Percentiles rank a stretch among this genome's conserved stretches.
Conservation (phyloP, 2,888 invertebrate genomes). For the Tetragnatha montana region DNA sequence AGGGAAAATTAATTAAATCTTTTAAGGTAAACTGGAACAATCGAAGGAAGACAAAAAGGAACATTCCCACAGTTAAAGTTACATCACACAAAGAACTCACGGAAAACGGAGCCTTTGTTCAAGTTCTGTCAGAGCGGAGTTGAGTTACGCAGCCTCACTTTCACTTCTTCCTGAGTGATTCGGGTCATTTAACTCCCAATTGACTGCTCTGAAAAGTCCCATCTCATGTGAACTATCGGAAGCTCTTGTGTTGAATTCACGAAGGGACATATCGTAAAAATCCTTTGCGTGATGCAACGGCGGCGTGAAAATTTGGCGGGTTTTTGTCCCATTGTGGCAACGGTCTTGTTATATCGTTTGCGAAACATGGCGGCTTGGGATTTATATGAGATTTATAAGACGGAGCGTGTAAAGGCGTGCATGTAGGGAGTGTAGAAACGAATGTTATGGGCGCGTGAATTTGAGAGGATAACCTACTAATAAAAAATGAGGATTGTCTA, state of each 20-base stretch:
- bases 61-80: conserved; percentile 17
- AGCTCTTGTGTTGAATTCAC: neutral
- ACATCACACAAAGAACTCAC: conserved; percentile 31
- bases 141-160: conserved; percentile 59
- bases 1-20: too few relatives aligned
- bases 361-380: neutral
- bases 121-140: conserved; percentile 11
- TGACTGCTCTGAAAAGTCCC: conserved; percentile 13
- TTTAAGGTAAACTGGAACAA: neutral
- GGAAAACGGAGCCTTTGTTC: conserved; percentile 50
- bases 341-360: neutral
- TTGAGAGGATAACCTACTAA: too few relatives aligned
- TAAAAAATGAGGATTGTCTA: too few relatives aligned
- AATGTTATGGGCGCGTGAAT: too few relatives aligned
- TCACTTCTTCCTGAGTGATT: conserved; percentile 48
- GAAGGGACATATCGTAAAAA: conserved; percentile 3
- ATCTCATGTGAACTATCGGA: neutral
- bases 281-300: neutral
- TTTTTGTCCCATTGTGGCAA: conserved; percentile 10
- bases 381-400: too few relatives aligned
- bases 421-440: too few relatives aligned
- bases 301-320: neutral
- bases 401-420: too few relatives aligned
- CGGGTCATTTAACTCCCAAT: conserved; percentile 51
- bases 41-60: conserved; percentile 20